A percentile compares a stretch with the other conserved stretches of the same genome.
Conservation (phyloP, 2,797 vertebrate genomes). For the Acipenser oxyrinchus region DNA sequence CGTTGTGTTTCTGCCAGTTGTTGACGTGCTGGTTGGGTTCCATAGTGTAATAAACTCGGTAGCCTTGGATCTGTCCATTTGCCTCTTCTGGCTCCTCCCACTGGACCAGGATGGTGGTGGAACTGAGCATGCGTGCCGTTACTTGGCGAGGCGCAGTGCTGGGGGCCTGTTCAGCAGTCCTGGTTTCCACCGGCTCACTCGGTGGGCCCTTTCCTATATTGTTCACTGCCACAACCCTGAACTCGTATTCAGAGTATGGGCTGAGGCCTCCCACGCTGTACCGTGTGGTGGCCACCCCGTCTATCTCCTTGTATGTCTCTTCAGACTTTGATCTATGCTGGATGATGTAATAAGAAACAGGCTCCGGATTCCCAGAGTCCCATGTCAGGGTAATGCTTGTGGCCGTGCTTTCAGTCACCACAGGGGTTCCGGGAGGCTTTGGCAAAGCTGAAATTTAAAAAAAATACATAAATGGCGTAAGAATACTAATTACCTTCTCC, state of each 20-base stretch:
- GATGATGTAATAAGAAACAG: conserved; percentile 95
- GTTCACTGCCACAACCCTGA: conserved; percentile 89
- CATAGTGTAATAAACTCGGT: conserved; percentile 92
- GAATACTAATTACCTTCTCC: neutral
- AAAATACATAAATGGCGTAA: conserved; percentile 14
- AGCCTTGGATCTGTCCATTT: conserved; percentile 94
- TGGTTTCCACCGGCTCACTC: conserved; percentile 84
- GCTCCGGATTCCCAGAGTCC: conserved; percentile 97
- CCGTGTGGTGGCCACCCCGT: conserved; percentile 91
- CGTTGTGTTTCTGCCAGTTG: conserved; percentile 93
- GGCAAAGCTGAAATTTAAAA: conserved; percentile 71
- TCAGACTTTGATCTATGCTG: conserved; percentile 93
- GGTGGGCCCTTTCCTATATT: conserved; percentile 90
- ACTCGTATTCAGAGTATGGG: conserved; percentile 95
- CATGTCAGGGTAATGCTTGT: conserved; percentile 96
- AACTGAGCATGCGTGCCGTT: conserved; percentile 90
- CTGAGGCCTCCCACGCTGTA: conserved; percentile 95
- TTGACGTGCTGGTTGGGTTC: conserved; percentile 83
- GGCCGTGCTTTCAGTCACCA: conserved; percentile 92
- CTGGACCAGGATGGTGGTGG: conserved; percentile 91
- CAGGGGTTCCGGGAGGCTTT: conserved; percentile 83
- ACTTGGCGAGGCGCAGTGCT: conserved; percentile 90
- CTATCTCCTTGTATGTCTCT: conserved; percentile 91
- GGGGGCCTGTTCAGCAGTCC: conserved; percentile 93
- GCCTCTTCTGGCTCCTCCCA: conserved; percentile 97